A percentile compares a stretch with the other conserved stretches of the same genome.
Conservation (phyloP, 1,140 invertebrate genomes). For the Apis mellifera region DNA sequence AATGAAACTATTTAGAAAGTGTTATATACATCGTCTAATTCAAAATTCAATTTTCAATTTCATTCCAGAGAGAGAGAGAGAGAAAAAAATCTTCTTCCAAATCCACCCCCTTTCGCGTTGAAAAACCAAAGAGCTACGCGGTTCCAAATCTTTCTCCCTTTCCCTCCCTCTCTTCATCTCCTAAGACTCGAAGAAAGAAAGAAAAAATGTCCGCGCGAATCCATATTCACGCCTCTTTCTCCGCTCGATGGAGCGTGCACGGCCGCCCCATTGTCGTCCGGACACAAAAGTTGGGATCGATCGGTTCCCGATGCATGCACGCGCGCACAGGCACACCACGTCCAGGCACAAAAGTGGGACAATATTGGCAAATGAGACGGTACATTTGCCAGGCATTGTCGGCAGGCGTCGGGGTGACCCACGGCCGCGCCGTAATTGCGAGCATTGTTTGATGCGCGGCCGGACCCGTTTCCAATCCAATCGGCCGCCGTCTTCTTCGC, state of each 20-base stretch:
- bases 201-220: slow-evolving; percentile 3
- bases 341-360: slow-evolving; percentile 76
- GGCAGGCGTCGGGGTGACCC: slow-evolving; percentile 65
- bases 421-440: slow-evolving; percentile 71
- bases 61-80: no score
- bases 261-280: slow-evolving; percentile 40
- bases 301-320: slow-evolving; percentile 43
- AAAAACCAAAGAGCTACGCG: no score
- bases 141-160: background rate
- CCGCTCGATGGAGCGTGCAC: background rate
- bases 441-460: slow-evolving; percentile 74
- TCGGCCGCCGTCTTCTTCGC: slow-evolving; percentile 35
- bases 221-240: slow-evolving; percentile 48
- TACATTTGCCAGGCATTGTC: slow-evolving; percentile 74
- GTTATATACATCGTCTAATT: no score
- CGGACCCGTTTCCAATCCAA: slow-evolving; percentile 61
- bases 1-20: no score
- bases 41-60: no score
- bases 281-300: slow-evolving; percentile 63
- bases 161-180: background rate
- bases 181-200: background rate
- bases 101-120: no score
- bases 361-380: slow-evolving; percentile 81
- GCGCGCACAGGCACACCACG: slow-evolving; percentile 11
- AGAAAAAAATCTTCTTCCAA: no score